Percentiles rank a stretch among this genome's conserved stretches.
Conservation (phyloP, 2,797 vertebrate species). For the Buphagus erythrorhynchus region DNA sequence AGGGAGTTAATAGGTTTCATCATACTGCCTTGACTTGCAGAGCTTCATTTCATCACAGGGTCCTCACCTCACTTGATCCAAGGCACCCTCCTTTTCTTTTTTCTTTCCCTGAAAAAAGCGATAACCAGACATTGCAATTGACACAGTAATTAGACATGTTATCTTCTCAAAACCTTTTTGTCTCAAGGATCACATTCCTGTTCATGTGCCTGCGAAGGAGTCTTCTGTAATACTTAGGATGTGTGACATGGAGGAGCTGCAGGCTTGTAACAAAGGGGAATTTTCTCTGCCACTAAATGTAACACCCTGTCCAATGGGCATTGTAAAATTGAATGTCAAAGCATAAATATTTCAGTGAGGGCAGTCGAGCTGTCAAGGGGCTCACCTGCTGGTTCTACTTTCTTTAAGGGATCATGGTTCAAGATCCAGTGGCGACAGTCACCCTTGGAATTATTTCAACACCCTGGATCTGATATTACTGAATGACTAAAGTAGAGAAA, state of each 20-base stretch:
- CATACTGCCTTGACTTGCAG: constrained; percentile 6
- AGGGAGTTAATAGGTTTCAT: constrained; percentile 65
- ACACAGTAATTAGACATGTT: neutral
- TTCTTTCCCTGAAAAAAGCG: neutral
- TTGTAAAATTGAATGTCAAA: neutral
- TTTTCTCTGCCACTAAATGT: neutral
- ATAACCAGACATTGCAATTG: neutral
- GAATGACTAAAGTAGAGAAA: neutral
- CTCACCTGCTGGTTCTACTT: neutral
- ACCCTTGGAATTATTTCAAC: neutral
- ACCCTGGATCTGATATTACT: neutral
- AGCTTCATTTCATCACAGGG: neutral
- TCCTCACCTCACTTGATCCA: constrained; percentile 22
- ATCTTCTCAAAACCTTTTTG: neutral
- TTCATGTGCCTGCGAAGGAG: neutral
- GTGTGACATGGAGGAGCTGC: neutral
- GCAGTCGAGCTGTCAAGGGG: neutral
- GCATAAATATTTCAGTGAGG: neutral
- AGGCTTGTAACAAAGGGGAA: neutral
- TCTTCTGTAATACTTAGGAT: neutral
- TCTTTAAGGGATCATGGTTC: neutral
- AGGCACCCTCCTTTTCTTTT: neutral
- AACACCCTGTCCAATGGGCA: neutral
- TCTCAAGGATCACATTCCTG: neutral
- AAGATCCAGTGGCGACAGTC: neutral